Percentiles rank a stretch among this genome's conserved stretches.
Evolutionary conservation across 1,140 invertebrate species (phyloP).

Genomic region (Oryzaephilus surinamensis): DNA sequence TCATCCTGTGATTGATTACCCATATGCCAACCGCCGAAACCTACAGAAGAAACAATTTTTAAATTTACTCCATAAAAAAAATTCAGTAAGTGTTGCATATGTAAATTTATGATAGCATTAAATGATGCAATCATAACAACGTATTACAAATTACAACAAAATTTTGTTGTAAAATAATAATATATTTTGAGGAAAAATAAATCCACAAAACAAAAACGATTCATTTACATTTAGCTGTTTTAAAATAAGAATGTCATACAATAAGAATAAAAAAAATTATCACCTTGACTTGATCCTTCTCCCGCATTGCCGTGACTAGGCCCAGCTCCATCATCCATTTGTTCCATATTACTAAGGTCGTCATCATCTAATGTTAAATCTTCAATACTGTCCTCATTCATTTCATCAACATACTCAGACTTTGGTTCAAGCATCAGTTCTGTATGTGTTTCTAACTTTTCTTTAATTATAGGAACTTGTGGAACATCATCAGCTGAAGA

Average conservation of each 20-base stretch:
- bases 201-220: background rate
- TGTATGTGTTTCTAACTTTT: conserved; percentile 37
- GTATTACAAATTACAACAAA: no score
- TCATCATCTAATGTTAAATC: conserved; percentile 74
- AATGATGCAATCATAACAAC: no score
- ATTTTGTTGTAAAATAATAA: no score
- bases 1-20: conserved; percentile 59
- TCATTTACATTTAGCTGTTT: background rate
- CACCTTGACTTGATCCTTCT: conserved; percentile 48
- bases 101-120: background rate
- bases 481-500: conserved; percentile 19
- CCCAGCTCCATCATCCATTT: conserved; percentile 46
- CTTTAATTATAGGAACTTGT: conserved; percentile 37
- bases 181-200: no score
- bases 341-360: conserved; percentile 53
- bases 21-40: conserved; percentile 55
- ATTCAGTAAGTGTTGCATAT: no score
- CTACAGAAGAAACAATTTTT: conserved; percentile 25
- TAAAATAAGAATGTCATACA: conserved; percentile 1
- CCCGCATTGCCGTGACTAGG: conserved; percentile 44
- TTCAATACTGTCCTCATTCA: conserved; percentile 65
- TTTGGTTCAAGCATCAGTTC: conserved; percentile 60
- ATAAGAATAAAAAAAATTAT: conserved; percentile 8
- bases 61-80: conserved; percentile 8
- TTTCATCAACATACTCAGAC: conserved; percentile 62